These are phyloP conservation scores for Drosophila virilis DNA, from an alignment of 1,140 invertebrate species.

Conservation along the genomic window DNA sequence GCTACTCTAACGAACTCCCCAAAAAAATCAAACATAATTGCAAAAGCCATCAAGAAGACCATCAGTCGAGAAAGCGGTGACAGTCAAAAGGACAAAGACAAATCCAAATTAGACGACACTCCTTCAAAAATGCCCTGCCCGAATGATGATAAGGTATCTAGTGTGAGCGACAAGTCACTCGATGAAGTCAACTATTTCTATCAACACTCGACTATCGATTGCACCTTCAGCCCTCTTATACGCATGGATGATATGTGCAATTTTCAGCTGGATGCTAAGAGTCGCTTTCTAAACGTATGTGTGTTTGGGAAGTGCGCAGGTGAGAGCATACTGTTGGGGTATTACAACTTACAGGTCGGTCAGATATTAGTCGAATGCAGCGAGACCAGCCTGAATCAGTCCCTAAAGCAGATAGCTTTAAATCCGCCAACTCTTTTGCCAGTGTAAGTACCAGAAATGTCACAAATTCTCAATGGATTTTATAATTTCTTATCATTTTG, in stretches of 20 bases:
- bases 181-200: constrained; percentile 74
- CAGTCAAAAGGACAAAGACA: constrained; percentile 42
- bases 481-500: not conserved
- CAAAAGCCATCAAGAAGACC: constrained; percentile 78
- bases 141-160: not conserved
- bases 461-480: too few relatives aligned
- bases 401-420: constrained; percentile 90
- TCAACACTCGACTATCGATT: constrained; percentile 82
- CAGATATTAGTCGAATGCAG: constrained; percentile 91
- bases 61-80: constrained; percentile 68
- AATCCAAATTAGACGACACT: constrained; percentile 30
- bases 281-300: constrained; percentile 92
- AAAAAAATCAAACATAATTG: constrained; percentile 74
- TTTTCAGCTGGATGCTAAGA: constrained; percentile 89
- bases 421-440: constrained; percentile 87
- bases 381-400: constrained; percentile 91
- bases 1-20: constrained; percentile 81
- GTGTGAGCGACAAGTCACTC: constrained; percentile 3
- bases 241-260: constrained; percentile 89
- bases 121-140: not conserved
- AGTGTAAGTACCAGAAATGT: constrained; percentile 83
- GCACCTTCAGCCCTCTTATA: constrained; percentile 88
- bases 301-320: constrained; percentile 88
- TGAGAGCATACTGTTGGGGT: constrained; percentile 89
- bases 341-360: constrained; percentile 91